A percentile compares a stretch with the other conserved stretches of the same genome.
Evolutionary conservation across 1,140 invertebrate species (phyloP).

Genomic region (Drosophila mojavensis): DNA sequence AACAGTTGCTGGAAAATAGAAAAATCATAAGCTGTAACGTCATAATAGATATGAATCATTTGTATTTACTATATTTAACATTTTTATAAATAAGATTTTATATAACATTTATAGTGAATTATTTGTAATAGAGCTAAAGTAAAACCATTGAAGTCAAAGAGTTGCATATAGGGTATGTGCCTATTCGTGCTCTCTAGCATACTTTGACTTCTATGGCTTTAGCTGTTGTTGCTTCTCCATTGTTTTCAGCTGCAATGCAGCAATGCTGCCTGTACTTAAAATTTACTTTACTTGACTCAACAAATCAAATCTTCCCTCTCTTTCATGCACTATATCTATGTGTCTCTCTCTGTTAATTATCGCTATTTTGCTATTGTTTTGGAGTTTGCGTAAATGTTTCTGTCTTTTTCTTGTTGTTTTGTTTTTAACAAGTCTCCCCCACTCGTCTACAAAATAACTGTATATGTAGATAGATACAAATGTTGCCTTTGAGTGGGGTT

Average conservation of each 20-base stretch:
- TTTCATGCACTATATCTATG: neutral
- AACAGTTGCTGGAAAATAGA: too few relatives aligned
- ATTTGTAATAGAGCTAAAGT: too few relatives aligned
- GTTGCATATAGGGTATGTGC: slow-evolving; percentile 14
- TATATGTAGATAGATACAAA: neutral
- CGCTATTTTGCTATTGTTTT: slow-evolving; percentile 69
- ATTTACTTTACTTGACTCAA: slow-evolving; percentile 5
- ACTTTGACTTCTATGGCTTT: slow-evolving; percentile 26
- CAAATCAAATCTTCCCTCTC: slow-evolving; percentile 1
- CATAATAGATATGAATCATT: too few relatives aligned
- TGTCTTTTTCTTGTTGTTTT: neutral
- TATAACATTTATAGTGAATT: too few relatives aligned
- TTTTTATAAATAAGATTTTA: too few relatives aligned
- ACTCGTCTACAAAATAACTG: neutral
- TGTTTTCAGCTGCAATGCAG: slow-evolving; percentile 36
- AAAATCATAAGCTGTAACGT: too few relatives aligned
- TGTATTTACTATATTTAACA: too few relatives aligned
- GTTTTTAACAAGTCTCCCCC: slow-evolving; percentile 8
- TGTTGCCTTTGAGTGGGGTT: slow-evolving; percentile 3
- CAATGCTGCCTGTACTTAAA: slow-evolving; percentile 2
- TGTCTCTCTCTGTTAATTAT: slow-evolving; percentile 55
- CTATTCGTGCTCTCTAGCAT: slow-evolving; percentile 5
- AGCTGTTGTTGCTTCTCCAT: slow-evolving; percentile 19
- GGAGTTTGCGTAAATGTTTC: slow-evolving; percentile 68
- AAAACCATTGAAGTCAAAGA: too few relatives aligned